Conservation (phyloP, 2,888 invertebrate species). For the Drosophila heteroneura region DNA sequence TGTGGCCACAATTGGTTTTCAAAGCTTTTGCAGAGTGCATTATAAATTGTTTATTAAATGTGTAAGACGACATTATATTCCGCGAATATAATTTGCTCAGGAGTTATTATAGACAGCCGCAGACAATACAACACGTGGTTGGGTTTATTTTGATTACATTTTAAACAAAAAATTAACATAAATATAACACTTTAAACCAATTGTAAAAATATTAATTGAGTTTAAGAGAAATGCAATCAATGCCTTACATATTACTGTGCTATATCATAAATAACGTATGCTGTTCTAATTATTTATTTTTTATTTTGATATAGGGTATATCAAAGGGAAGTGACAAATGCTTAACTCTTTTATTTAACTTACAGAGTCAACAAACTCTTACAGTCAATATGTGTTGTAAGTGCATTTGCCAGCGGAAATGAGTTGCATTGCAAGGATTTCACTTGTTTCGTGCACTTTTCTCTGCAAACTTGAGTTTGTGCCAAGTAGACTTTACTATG, state of each 20-base stretch:
- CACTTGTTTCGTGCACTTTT: constrained; percentile 17
- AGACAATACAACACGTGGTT: no score
- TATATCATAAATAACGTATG: background rate
- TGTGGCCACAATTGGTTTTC: no score
- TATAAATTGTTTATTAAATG: background rate
- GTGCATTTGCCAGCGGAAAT: constrained; percentile 32
- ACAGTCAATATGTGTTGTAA: background rate
- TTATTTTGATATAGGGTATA: background rate
- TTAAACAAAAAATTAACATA: no score
- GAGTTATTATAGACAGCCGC: no score
- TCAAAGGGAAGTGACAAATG: background rate
- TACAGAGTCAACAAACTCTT: background rate
- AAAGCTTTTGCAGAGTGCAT: no score
- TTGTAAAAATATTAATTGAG: background rate
- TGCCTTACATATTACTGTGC: background rate
- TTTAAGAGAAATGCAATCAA: background rate
- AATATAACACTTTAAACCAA: background rate
- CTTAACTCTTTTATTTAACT: background rate
- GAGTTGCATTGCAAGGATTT: constrained; percentile 20
- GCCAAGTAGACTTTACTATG: background rate
- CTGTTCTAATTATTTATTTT: background rate
- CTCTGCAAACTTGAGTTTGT: constrained; percentile 14
- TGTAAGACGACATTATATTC: background rate
- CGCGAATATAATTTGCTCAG: background rate
- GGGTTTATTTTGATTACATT: no score